Evolutionary conservation across 2,888 invertebrate genomes (phyloP).

Genomic region (Sisyra nigra): DNA sequence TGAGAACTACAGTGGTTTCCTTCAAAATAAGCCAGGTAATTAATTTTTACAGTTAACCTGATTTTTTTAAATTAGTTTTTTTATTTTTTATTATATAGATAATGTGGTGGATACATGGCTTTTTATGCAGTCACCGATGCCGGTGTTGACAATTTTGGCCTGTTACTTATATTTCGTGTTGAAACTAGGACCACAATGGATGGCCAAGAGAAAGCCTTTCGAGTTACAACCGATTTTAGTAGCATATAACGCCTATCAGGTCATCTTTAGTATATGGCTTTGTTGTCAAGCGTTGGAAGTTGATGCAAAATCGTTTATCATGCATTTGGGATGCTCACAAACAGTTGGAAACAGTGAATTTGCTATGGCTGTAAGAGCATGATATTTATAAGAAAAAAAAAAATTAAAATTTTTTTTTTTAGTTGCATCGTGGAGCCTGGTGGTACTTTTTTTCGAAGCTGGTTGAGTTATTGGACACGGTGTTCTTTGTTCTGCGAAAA

Average conservation of each 20-base stretch:
- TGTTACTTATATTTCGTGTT: constrained; percentile 57
- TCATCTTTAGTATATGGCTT: constrained; percentile 65
- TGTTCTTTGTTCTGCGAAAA: constrained; percentile 81
- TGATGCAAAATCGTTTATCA: constrained; percentile 17
- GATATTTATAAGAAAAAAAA: background rate
- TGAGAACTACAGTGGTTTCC: constrained; percentile 34
- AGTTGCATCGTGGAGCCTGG: constrained; percentile 52
- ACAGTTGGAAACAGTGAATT: constrained; percentile 1
- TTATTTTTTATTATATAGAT: constrained; percentile 33
- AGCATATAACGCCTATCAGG: constrained; percentile 77
- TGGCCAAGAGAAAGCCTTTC: constrained; percentile 57
- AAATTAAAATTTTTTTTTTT: too few relatives aligned
- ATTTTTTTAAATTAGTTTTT: background rate
- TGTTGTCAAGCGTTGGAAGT: constrained; percentile 26
- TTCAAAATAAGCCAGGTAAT: constrained; percentile 26
- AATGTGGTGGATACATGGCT: constrained; percentile 61
- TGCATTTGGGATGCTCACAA: constrained; percentile 15
- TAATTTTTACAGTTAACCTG: background rate
- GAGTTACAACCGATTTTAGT: constrained; percentile 57
- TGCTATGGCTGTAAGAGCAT: constrained; percentile 5
- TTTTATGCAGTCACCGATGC: constrained; percentile 59
- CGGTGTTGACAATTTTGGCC: constrained; percentile 45
- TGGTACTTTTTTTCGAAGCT: constrained; percentile 69
- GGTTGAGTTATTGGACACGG: constrained; percentile 60
- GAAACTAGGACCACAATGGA: constrained; percentile 57